phyloP scores from a whole-genome alignment of 37 sponge, comb jelly and placozoan species.

The Spongilla lacustris region DNA sequence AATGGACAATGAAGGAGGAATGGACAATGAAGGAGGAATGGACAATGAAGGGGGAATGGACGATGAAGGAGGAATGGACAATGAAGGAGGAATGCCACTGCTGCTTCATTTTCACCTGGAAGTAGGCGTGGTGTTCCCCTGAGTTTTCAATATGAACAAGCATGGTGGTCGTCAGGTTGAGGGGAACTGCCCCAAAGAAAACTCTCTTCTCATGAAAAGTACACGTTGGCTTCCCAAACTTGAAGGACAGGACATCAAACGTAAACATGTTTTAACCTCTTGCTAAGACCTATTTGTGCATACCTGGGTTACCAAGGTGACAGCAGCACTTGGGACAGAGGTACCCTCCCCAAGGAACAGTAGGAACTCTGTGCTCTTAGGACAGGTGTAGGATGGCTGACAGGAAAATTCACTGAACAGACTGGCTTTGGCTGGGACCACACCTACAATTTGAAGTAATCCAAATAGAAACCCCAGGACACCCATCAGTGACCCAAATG shows the following conservation, averaged over 20 bases:
- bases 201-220: conserved; percentile 51
- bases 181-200: conserved; percentile 67
- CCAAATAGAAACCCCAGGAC: too few relatives aligned
- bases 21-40: too few relatives aligned
- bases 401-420: conserved; percentile 76
- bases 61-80: too few relatives aligned
- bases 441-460: conserved; percentile 26
- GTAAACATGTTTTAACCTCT: not conserved
- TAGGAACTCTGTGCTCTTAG: conserved; percentile 38
- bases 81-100: too few relatives aligned
- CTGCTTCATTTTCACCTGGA: conserved; percentile 11
- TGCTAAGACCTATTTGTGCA: too few relatives aligned
- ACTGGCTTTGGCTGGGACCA: conserved; percentile 55
- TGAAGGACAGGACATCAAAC: not conserved
- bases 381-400: conserved; percentile 48
- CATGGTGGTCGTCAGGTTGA: conserved; percentile 52
- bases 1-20: too few relatives aligned
- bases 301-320: too few relatives aligned
- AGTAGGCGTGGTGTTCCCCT: conserved; percentile 61
- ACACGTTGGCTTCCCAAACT: conserved; percentile 50
- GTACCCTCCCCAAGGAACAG: conserved; percentile 45
- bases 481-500: not conserved
- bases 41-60: too few relatives aligned
- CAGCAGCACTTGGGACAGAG: not conserved
- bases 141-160: conserved; percentile 57